A percentile compares a stretch with the other conserved stretches of the same genome.
These are phyloP conservation scores for Notechis scutatus DNA, from an alignment of 2,113 vertebrate species.

Conservation along the genomic window DNA sequence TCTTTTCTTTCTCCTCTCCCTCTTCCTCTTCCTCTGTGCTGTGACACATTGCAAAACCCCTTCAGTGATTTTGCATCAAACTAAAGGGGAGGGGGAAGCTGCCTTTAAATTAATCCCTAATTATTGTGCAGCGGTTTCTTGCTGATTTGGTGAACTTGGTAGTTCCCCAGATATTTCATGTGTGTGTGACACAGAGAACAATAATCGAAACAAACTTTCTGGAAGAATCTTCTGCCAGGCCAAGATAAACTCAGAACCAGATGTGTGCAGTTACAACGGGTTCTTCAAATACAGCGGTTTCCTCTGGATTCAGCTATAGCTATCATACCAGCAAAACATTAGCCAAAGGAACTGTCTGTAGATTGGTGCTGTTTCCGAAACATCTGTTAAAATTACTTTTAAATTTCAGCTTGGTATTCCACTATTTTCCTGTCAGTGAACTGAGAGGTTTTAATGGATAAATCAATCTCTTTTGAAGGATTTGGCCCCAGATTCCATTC, in stretches of 20 bases:
- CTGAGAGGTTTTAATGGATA: neutral
- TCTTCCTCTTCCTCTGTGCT: too few relatives aligned
- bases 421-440: neutral
- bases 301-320: neutral
- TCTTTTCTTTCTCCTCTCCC: too few relatives aligned
- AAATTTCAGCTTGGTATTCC: neutral
- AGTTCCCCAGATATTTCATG: too few relatives aligned
- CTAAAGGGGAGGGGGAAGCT: neutral
- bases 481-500: neutral
- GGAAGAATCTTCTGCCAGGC: neutral
- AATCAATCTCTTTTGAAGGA: neutral
- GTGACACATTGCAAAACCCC: slow-evolving; percentile 3
- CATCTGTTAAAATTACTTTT: neutral
- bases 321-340: neutral
- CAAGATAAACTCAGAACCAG: neutral
- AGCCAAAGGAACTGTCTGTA: neutral
- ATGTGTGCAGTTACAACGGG: neutral
- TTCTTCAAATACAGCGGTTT: neutral
- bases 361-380: neutral
- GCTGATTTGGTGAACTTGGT: too few relatives aligned
- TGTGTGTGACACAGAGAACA: neutral
- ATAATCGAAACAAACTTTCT: neutral
- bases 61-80: neutral
- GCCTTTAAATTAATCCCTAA: neutral
- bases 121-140: neutral